Evolutionary conservation across 2,113 vertebrate genomes (phyloP).

Genomic region (Xiphophorus couchianus): DNA sequence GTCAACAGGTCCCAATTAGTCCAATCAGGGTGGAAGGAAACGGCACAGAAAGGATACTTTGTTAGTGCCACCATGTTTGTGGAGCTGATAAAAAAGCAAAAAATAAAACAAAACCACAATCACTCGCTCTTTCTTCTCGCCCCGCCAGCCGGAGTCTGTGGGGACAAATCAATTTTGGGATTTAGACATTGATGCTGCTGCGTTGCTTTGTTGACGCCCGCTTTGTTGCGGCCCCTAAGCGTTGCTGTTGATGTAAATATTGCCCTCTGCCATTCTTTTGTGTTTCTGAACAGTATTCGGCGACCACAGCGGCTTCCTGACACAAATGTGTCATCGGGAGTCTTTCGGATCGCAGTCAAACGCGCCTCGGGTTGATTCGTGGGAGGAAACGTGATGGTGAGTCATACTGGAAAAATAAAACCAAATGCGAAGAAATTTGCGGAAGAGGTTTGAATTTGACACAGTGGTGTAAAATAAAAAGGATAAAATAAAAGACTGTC

Average conservation of each 20-base stretch:
- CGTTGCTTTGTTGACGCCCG: conserved; percentile 63
- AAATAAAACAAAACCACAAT: conserved; percentile 84
- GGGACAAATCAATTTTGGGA: conserved; percentile 66
- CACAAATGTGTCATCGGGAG: conserved; percentile 78
- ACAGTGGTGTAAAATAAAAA: background rate
- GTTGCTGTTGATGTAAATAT: conserved; percentile 82
- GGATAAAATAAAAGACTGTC: background rate
- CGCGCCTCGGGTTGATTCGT: conserved; percentile 37
- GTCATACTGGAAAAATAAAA: conserved; percentile 40
- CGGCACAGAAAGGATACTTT: conserved; percentile 83
- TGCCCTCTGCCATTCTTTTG: conserved; percentile 60
- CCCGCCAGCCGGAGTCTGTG: conserved; percentile 52
- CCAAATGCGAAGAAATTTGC: background rate
- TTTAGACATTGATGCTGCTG: conserved; percentile 48
- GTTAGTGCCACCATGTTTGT: conserved; percentile 82
- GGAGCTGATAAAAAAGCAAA: conserved; percentile 81
- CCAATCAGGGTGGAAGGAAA: conserved; percentile 86
- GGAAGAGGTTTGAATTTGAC: conserved; percentile 13
- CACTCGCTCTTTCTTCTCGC: conserved; percentile 68
- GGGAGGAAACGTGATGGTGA: conserved; percentile 40
- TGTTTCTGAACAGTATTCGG: conserved; percentile 70
- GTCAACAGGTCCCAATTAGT: conserved; percentile 86
- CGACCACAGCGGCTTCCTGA: conserved; percentile 69
- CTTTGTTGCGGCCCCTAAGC: conserved; percentile 77
- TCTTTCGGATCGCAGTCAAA: conserved; percentile 56